Base-by-base conservation (phyloP, 2,888 invertebrate genomes). In the Hypercompe scribonia region DNA sequence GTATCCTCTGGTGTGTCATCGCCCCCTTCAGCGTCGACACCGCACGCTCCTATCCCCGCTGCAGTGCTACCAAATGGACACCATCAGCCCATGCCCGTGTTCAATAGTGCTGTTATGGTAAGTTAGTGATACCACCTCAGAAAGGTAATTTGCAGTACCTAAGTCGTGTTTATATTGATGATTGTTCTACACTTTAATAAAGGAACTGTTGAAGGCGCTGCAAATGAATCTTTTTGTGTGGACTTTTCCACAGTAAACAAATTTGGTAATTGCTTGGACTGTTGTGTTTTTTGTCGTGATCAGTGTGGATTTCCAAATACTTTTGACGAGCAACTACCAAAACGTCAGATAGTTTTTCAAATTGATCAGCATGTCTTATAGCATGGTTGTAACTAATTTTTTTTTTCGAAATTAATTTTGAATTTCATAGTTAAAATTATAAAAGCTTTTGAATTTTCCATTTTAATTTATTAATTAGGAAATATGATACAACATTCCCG, bases 1-100 rank as follows among this genome's bases (percentile, higher is more conserved):
- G 93, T 96, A 86, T 96, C 92, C 90, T 96, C 90, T 92, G 97
- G 92, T 89, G 96, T 96, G 81, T 94, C 94, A 82, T 96, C 96
- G 63, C 96, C 96, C 72, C 96, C 96, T n/a, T 91, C 95, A 65
- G 93, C 96, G 85, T 89, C 93, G 85, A 92, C 96, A 1, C 90
- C 92, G 85, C 96, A 90, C 86, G 86, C 82, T 87, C 80, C 82
- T 86, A 78, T 92, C 92, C 90, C 92, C 94, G 93, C 96, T 95
- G 82, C 96, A 91, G 95, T 94, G 92, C 91, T 93, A 93, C 96
- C 95, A 93, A 91, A 96, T 94, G 92, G 91, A 0, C 93, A 91
- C 76, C 92, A 91, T 68, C 90, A 90, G 82, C 95, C 96, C 79
- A 92, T 92, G 88, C 92, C 92, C 81, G 91, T 96, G 86, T 94